Base-by-base conservation (phyloP, 2,113 vertebrate species). In the Eurypyga helias region DNA sequence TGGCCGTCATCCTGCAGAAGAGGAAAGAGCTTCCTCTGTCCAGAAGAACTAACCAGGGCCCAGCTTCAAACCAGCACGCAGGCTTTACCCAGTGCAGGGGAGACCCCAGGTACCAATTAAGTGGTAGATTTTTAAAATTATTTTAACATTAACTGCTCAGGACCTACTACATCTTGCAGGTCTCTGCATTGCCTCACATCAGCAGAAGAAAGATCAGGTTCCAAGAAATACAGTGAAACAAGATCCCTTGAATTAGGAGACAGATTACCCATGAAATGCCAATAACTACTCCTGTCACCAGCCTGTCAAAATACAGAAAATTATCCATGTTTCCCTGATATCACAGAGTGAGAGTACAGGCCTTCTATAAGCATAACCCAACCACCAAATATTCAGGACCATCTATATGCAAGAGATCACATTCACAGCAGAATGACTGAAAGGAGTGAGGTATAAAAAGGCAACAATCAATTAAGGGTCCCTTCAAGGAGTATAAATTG, bases 11-110 rank as follows among this genome's bases (percentile, higher is more conserved):
- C 45, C 66, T 9, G 18, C 29, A n/a, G 60, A 24, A 52, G 60
- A 69, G 67, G 70, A 93, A 93, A 89, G 73, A 64, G 48, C 41
- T 91, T 81, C 70, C 58, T 48, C 73, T 48, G 60, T 26, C 51
- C 66, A 34, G 19, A 48, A 76, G 36, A 81, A 23, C 26, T 25
- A 45, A 24, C 34, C 20, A 29, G 41, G 51, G 46, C 38, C 34
- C 26, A 67, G 65, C 76, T 19, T 21, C 14, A 24, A 31, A 46
- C 18, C 45, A 60, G 72, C 9, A 5, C 41, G 38, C 10, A 13
- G 18, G 5, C 31, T 21, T 21, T n/a, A 48, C 9, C 11, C 28
- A 7, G 33, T 11, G 8, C 4, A 1, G n/a, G 1, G 4, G 25
- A 60, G 26, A 61, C 15, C 18, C 10, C n/a, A 10, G 7, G 25